phyloP scores from a whole-genome alignment of 2,113 vertebrate genomes.

The Rhinoderma darwinii region DNA sequence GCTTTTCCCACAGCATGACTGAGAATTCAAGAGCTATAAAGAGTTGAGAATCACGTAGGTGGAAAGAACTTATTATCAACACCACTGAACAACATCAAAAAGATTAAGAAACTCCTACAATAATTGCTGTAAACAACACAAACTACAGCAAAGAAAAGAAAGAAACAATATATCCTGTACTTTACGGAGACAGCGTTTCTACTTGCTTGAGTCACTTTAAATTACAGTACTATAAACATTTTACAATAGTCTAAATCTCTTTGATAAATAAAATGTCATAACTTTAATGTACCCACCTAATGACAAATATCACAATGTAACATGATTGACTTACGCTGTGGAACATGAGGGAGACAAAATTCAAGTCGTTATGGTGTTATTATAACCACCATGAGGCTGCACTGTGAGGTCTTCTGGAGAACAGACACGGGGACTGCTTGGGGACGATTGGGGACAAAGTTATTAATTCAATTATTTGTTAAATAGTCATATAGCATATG shows the following conservation, averaged over 20 bases:
- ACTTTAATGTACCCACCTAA: background rate
- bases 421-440: no score
- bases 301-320: background rate
- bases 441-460: no score
- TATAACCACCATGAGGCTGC: background rate
- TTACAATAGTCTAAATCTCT: background rate
- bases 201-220: conserved; percentile 16
- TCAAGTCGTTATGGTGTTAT: background rate
- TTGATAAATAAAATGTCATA: background rate
- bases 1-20: conserved; percentile 34
- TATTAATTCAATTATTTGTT: no score
- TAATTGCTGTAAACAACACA: conserved; percentile 54
- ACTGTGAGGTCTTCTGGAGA: no score
- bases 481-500: no score
- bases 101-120: conserved; percentile 52
- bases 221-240: conserved; percentile 33
- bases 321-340: background rate
- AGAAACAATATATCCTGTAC: conserved; percentile 33
- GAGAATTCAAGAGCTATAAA: conserved; percentile 51
- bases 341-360: background rate
- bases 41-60: conserved; percentile 56
- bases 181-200: background rate
- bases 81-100: conserved; percentile 56
- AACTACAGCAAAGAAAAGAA: conserved; percentile 23
- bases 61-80: conserved; percentile 56